Evolutionary conservation across 2,888 invertebrate genomes (phyloP).

Genomic region (Orchesellides sinensis): DNA sequence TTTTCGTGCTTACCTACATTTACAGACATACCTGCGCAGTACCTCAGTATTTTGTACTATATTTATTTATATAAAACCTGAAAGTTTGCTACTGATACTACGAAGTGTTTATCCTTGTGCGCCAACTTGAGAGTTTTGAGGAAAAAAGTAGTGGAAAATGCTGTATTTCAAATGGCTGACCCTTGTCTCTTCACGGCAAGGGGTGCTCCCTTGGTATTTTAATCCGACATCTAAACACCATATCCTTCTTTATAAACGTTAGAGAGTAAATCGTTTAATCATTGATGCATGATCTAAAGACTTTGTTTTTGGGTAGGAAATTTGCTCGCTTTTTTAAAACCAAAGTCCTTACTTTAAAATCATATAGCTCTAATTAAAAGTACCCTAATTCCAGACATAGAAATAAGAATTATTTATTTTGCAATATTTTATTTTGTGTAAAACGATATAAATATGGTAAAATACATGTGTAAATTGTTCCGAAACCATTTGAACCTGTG

Average conservation of each 20-base stretch:
- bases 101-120: background rate
- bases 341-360: too few relatives aligned
- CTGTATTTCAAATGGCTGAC: conserved; percentile 52
- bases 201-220: conserved; percentile 73
- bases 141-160: conserved; percentile 12
- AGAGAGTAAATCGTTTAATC: conserved; percentile 8
- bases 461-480: too few relatives aligned
- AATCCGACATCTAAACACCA: conserved; percentile 65
- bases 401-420: too few relatives aligned
- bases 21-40: too few relatives aligned
- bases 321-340: too few relatives aligned
- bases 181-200: conserved; percentile 70
- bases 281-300: background rate
- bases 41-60: background rate
- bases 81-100: background rate
- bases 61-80: background rate
- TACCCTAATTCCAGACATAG: too few relatives aligned
- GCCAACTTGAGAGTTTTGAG: background rate
- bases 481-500: too few relatives aligned
- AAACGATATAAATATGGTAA: too few relatives aligned
- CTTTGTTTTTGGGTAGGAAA: background rate
- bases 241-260: conserved; percentile 17
- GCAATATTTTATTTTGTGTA: too few relatives aligned
- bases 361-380: too few relatives aligned
- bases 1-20: conserved; percentile 7